Conservation (phyloP, 2,113 vertebrate genomes). For the Donacobius atricapilla region DNA sequence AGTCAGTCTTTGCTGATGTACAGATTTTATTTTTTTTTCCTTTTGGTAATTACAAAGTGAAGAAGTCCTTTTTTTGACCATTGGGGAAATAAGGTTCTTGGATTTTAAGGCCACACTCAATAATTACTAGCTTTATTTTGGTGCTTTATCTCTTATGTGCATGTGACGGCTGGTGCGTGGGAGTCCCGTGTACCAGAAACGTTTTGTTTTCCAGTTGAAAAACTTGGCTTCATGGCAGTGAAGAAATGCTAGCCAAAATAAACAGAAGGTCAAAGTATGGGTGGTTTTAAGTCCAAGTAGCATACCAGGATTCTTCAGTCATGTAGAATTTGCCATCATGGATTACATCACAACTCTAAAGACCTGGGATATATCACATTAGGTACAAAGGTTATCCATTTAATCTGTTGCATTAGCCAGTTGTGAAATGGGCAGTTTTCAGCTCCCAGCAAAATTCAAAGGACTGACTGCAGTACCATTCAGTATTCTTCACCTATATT, state of each 20-base stretch:
- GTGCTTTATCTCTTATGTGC: background rate
- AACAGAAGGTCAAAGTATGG: slow-evolving; percentile 7
- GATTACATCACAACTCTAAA: background rate
- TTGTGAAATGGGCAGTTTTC: background rate
- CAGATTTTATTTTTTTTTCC: background rate
- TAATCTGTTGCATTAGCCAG: background rate
- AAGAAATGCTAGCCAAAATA: slow-evolving; percentile 10
- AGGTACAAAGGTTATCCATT: background rate
- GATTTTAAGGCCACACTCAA: background rate
- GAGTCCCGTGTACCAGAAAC: background rate
- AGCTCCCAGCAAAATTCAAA: background rate
- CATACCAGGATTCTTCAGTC: slow-evolving; percentile 34
- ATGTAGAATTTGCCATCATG: slow-evolving; percentile 18
- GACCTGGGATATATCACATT: background rate
- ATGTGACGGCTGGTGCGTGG: slow-evolving; percentile 25
- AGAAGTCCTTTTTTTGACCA: background rate
- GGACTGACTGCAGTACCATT: background rate
- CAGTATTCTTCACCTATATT: background rate
- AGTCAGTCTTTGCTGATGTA: slow-evolving; percentile 15
- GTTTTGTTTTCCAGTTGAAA: slow-evolving; percentile 29
- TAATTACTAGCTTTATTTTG: slow-evolving; percentile 24
- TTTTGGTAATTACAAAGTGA: background rate
- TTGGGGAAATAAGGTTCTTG: background rate
- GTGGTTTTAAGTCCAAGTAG: slow-evolving; percentile 26
- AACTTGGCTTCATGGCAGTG: background rate